Conservation (phyloP, 2,888 invertebrate genomes). For the Drosophila dives region DNA sequence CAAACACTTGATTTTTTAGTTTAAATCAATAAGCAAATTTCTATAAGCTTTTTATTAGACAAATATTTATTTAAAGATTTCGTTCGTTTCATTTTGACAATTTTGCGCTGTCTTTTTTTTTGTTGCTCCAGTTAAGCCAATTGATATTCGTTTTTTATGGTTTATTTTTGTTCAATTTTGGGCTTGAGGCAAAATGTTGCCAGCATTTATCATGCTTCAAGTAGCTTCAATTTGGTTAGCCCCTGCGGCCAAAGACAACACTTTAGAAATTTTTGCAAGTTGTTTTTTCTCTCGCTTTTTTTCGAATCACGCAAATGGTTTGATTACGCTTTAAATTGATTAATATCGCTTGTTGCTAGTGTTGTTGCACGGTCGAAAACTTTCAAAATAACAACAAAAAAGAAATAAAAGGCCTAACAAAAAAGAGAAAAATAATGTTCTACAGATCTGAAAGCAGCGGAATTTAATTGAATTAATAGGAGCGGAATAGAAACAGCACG, state of each 20-base stretch:
- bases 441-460: constrained; percentile 44
- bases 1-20: constrained; percentile 7
- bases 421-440: constrained; percentile 30
- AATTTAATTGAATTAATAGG: constrained; percentile 70
- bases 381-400: constrained; percentile 18
- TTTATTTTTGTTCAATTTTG: constrained; percentile 10
- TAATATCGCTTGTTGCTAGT: constrained; percentile 44
- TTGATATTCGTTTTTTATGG: constrained; percentile 25
- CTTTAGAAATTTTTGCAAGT: constrained; percentile 65
- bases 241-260: constrained; percentile 50
- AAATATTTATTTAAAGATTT: not conserved
- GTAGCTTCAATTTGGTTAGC: constrained; percentile 49
- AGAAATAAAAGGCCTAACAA: constrained; percentile 15
- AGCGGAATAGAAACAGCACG: constrained; percentile 21
- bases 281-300: constrained; percentile 10
- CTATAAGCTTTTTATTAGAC: not conserved
- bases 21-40: constrained; percentile 16
- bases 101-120: constrained; percentile 6
- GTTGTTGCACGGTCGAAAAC: constrained; percentile 13
- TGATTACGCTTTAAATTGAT: constrained; percentile 77
- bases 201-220: constrained; percentile 46
- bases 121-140: constrained; percentile 21
- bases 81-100: constrained; percentile 21
- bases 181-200: constrained; percentile 41
- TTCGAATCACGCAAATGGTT: constrained; percentile 63